These are phyloP conservation scores for Hanleya hanleyi DNA, from an alignment of 2,888 invertebrate species.

Conservation along the genomic window DNA sequence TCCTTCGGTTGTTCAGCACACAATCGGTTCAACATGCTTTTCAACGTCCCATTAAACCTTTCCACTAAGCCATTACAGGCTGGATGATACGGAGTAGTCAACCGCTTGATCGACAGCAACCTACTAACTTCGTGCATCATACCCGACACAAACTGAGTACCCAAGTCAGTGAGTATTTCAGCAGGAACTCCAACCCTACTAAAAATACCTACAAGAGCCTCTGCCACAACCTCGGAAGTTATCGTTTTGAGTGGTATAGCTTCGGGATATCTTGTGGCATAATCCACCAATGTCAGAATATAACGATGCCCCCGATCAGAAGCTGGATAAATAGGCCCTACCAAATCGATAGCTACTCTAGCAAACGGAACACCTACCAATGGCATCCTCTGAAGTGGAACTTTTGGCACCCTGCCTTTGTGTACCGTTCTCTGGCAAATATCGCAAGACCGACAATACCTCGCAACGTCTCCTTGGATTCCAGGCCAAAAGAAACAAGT, in stretches of 20 bases:
- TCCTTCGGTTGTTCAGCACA: not conserved
- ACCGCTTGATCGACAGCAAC: conserved; percentile 28
- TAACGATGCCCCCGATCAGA: conserved; percentile 33
- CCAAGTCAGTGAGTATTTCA: conserved; percentile 39
- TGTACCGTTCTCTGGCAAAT: conserved; percentile 33
- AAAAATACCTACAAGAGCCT: conserved; percentile 34
- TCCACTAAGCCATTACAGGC: conserved; percentile 18
- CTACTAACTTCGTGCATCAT: conserved; percentile 31
- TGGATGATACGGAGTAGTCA: conserved; percentile 28
- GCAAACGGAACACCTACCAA: conserved; percentile 36
- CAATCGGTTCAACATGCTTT: not conserved
- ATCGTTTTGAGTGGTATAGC: conserved; percentile 25
- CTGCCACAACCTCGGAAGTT: conserved; percentile 35
- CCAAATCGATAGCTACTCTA: conserved; percentile 42
- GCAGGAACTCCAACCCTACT: conserved; percentile 30
- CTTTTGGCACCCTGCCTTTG: conserved; percentile 31
- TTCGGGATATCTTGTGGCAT: conserved; percentile 38
- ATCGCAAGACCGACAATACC: conserved; percentile 41
- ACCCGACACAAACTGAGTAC: conserved; percentile 38
- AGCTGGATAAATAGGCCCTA: conserved; percentile 40
- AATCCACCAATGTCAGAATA: conserved; percentile 37
- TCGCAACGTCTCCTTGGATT: conserved; percentile 19
- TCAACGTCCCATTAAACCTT: conserved; percentile 10
- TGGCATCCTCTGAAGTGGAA: conserved; percentile 30
- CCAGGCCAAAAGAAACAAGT: conserved; percentile 41